Evolutionary conservation across 2,113 vertebrate species (phyloP).

Genomic region (Spizaetus ornatus): DNA sequence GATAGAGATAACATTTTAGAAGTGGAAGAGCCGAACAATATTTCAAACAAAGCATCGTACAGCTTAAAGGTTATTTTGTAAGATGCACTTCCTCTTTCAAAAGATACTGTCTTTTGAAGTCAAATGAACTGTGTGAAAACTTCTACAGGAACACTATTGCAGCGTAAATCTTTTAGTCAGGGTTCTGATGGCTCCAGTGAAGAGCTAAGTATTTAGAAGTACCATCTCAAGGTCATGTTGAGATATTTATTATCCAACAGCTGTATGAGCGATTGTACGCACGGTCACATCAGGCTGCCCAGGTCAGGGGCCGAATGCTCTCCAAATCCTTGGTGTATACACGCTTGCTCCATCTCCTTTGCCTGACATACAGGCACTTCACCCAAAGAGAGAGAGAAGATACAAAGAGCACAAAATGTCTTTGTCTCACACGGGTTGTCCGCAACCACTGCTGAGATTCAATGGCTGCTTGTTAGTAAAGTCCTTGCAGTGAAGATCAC

Average conservation of each 20-base stretch:
- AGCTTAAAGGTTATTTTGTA: background rate
- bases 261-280: background rate
- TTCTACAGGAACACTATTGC: background rate
- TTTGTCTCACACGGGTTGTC: background rate
- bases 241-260: background rate
- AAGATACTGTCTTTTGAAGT: background rate
- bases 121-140: background rate
- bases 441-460: background rate
- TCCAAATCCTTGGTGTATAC: background rate
- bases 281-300: background rate
- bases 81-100: background rate
- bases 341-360: fast-evolving
- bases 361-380: background rate
- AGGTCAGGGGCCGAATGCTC: fast-evolving
- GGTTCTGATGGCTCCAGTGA: background rate
- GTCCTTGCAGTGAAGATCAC: background rate
- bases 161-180: background rate
- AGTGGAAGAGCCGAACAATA: background rate
- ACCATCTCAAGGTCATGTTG: background rate
- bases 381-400: background rate
- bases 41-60: background rate
- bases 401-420: background rate
- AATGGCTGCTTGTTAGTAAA: background rate
- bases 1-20: background rate
- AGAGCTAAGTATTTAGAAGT: background rate